Base-by-base conservation (phyloP, 2,113 vertebrate species). In the Clarias batrachus region DNA sequence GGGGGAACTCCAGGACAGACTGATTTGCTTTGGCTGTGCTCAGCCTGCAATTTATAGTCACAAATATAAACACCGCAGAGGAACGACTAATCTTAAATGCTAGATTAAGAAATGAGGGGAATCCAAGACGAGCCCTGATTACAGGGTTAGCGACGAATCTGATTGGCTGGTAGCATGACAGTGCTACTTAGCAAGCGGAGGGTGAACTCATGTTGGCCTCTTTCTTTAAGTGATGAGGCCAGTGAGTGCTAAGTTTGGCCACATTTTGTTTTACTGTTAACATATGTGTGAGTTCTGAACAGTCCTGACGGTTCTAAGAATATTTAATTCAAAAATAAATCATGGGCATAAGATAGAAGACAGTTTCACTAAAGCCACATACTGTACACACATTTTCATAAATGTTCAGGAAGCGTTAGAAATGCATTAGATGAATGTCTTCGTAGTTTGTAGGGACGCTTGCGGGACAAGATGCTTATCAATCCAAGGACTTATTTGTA, bases 11-110 rank as follows among this genome's bases (percentile, higher is more conserved):
- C 91, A 90, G 88, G 13, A 89, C 87, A 80, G 85, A 81, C 87
- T 77, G 71, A 91, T 91, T 94, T 93, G 91, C 91, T 93, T 94
- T 93, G 91, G 89, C 90, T 91, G 25, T 90, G 91, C 89, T 56
- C 59, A 82, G 90, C 84, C 81, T 85, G 87, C 88, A 91, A 90
- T 93, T 94, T 90, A 90, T 90, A 92, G 92, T 92, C 92, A 93
- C 91, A 92, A 94, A 93, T 93, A 90, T 91, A 94, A 95, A 94
- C 93, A 94, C 78, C 63, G 78, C 85, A 86, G 71, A 19, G 88
- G 90, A 90, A 92, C 89, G 73, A 86, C 90, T 91, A 93, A 94
- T 94, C 91, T 89, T 89, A 76, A 81, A 90, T 90, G 89, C 63
- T 87, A 92, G 90, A 93, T 92, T 93, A 93, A 87, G 85, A 92